Conservation (phyloP, 2,113 vertebrate genomes). For the Nothocercus nigrocapillus region DNA sequence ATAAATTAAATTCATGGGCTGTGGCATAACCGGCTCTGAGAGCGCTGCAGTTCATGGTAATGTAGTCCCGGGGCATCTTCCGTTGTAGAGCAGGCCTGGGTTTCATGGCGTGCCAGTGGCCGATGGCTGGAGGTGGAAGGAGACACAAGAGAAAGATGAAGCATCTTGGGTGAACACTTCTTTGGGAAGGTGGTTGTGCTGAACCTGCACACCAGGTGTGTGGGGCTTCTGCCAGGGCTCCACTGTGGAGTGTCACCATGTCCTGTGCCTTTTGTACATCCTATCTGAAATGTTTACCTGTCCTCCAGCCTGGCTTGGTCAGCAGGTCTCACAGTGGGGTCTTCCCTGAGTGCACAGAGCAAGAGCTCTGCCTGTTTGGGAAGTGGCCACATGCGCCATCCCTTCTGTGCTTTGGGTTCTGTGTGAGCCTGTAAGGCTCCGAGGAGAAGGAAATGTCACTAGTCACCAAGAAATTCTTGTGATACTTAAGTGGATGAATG, state of each 20-base stretch:
- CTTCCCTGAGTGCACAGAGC: neutral
- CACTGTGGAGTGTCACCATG: neutral
- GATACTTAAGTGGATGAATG: neutral
- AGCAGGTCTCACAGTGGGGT: neutral
- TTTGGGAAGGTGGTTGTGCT: neutral
- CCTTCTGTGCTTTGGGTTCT: neutral
- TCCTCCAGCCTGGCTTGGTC: neutral
- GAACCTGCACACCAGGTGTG: fast-evolving
- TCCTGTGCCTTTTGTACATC: neutral
- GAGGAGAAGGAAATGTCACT: fast-evolving
- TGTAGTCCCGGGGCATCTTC: constrained; percentile 74
- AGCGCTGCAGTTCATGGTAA: constrained; percentile 81
- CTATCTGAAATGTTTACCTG: neutral
- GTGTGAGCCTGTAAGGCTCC: neutral
- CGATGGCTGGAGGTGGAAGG: constrained; percentile 75
- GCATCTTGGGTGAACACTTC: fast-evolving
- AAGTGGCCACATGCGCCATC: neutral
- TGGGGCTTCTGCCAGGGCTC: neutral
- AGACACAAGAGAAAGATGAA: neutral
- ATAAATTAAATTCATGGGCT: constrained; percentile 78
- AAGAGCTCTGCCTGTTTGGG: neutral
- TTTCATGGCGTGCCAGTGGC: constrained; percentile 78
- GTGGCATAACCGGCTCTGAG: constrained; percentile 82
- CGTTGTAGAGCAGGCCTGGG: neutral
- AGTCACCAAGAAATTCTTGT: neutral